These are phyloP conservation scores for Alligator sinensis DNA, from an alignment of 2,113 vertebrate species.

Conservation along the genomic window DNA sequence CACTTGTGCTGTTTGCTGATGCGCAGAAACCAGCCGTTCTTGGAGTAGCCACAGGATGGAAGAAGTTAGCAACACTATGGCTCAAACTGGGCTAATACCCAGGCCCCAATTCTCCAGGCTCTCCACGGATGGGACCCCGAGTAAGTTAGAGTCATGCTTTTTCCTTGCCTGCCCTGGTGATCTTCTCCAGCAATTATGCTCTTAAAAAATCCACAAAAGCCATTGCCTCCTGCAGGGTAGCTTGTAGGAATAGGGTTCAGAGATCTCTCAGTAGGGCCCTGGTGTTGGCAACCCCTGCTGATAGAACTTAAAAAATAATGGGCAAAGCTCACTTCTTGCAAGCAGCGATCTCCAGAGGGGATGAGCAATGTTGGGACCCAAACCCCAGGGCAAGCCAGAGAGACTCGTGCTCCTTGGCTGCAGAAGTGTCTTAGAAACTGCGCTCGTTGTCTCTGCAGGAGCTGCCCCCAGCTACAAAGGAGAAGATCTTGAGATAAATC, in stretches of 20 bases:
- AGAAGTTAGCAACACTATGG: accelerated
- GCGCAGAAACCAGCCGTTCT: background rate
- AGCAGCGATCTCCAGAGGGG: background rate
- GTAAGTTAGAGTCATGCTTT: background rate
- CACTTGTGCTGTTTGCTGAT: accelerated
- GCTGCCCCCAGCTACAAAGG: background rate
- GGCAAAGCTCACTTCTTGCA: background rate
- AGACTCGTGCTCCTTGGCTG: background rate
- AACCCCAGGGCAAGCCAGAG: background rate
- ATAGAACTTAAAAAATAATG: background rate
- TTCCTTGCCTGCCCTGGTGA: background rate
- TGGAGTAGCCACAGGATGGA: accelerated
- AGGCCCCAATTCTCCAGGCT: background rate
- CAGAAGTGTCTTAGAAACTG: no score
- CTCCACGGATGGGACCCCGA: background rate
- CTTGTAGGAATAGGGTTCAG: background rate
- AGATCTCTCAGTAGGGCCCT: background rate
- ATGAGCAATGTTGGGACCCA: background rate
- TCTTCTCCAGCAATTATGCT: background rate
- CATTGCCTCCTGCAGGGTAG: background rate
- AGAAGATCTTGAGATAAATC: background rate
- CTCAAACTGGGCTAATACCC: background rate
- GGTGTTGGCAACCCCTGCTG: background rate
- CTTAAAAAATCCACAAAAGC: accelerated
- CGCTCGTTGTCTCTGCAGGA: no score